Evolutionary conservation across 2,113 vertebrate species (phyloP).

Genomic region (Australoheros scitulus): DNA sequence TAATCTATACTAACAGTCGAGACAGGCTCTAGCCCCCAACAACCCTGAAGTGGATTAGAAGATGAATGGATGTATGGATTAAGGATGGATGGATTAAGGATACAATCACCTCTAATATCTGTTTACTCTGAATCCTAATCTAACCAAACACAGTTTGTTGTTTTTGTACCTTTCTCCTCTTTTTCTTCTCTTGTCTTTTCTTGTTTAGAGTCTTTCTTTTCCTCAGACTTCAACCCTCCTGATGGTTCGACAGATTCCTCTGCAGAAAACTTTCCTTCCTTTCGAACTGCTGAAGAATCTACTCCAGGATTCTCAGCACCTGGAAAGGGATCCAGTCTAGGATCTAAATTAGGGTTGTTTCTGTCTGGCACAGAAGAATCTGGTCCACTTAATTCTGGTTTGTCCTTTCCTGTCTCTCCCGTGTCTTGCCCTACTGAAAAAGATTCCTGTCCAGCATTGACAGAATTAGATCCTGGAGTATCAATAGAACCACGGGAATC

Average conservation of each 20-base stretch:
- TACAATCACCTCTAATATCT: not conserved
- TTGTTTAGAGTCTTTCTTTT: constrained; percentile 28
- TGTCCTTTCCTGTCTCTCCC: not conserved
- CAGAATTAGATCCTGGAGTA: not conserved
- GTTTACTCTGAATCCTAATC: not conserved
- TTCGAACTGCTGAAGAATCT: not conserved
- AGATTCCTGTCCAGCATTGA: constrained; percentile 14
- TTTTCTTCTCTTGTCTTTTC: constrained; percentile 16
- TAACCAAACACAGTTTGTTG: no score
- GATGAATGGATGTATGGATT: not conserved
- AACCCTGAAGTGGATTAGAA: not conserved
- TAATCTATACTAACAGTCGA: not conserved
- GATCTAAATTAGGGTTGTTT: not conserved
- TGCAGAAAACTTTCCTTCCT: constrained; percentile 1
- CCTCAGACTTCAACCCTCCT: constrained; percentile 1
- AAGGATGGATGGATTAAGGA: not conserved
- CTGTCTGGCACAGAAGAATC: constrained; percentile 1
- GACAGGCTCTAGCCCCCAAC: not conserved
- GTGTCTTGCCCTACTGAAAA: not conserved
- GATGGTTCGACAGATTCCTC: not conserved
- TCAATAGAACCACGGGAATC: not conserved
- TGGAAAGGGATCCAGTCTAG: not conserved
- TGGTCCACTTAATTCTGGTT: not conserved
- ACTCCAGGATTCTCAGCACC: not conserved
- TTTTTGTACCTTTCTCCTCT: constrained; percentile 48